phyloP scores from a whole-genome alignment of 2,888 invertebrate genomes.

The Dasysyrphus tricinctus region DNA sequence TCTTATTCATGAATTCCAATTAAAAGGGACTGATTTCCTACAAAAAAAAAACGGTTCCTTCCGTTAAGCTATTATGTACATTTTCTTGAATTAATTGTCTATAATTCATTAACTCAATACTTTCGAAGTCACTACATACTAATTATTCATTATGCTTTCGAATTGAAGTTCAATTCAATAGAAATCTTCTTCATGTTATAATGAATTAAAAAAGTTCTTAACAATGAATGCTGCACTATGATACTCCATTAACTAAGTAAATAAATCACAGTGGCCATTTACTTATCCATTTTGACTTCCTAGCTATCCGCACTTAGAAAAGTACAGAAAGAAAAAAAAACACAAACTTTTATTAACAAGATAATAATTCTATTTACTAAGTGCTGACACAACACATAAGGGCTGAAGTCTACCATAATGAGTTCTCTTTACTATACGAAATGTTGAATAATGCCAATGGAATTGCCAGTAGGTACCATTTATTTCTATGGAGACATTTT shows the following conservation, averaged over 20 bases:
- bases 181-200: neutral
- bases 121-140: neutral
- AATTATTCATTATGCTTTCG: neutral
- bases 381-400: conserved; percentile 57
- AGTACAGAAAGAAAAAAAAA: conserved; percentile 17
- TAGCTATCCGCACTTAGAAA: conserved; percentile 11
- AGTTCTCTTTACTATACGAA: neutral
- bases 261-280: conserved; percentile 58
- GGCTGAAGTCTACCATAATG: conserved; percentile 32
- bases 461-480: neutral
- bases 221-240: conserved; percentile 11
- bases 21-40: neutral
- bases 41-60: neutral
- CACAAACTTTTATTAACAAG: conserved; percentile 44
- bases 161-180: neutral
- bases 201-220: conserved; percentile 27
- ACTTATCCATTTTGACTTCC: neutral
- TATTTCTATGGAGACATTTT: neutral
- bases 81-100: neutral
- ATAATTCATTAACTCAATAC: conserved; percentile 1
- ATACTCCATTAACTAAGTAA: conserved; percentile 55
- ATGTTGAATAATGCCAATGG: conserved; percentile 2
- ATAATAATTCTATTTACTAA: conserved; percentile 64
- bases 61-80: neutral
- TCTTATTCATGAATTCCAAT: neutral